These are phyloP conservation scores for Fulica atra DNA, from an alignment of 2,113 vertebrate species.

Conservation along the genomic window DNA sequence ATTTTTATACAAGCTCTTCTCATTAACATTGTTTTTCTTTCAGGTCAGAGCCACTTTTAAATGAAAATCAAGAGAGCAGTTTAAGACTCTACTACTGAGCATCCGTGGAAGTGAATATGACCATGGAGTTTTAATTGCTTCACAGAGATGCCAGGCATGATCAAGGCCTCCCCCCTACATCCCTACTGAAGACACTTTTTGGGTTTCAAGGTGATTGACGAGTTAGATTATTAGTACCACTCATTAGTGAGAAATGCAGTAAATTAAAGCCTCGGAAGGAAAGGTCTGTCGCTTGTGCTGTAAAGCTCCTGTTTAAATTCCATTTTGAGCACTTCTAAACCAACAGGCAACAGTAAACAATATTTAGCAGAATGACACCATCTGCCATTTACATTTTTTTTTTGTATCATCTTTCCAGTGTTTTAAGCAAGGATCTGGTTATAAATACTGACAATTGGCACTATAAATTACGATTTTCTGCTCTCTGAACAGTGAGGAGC, in stretches of 20 bases:
- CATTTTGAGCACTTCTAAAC: background rate
- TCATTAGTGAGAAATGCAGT: background rate
- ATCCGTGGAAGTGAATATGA: background rate
- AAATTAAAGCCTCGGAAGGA: background rate
- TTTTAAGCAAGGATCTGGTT: background rate
- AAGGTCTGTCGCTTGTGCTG: background rate
- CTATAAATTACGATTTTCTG: background rate
- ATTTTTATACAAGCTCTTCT: background rate
- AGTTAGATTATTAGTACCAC: background rate
- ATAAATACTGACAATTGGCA: background rate
- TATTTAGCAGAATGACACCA: background rate
- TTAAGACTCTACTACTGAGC: background rate
- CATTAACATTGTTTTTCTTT: background rate
- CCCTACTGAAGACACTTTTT: background rate
- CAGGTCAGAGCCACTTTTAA: background rate
- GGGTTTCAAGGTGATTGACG: background rate
- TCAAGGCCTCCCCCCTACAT: background rate
- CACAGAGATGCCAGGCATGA: background rate
- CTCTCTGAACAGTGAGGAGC: background rate
- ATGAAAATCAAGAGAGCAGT: background rate
- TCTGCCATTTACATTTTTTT: background rate
- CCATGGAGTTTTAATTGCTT: background rate
- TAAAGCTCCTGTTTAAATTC: background rate
- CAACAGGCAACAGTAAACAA: background rate
- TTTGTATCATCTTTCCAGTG: background rate